These are phyloP conservation scores for Lobophora halterata DNA, from an alignment of 2,888 invertebrate species.

Conservation along the genomic window DNA sequence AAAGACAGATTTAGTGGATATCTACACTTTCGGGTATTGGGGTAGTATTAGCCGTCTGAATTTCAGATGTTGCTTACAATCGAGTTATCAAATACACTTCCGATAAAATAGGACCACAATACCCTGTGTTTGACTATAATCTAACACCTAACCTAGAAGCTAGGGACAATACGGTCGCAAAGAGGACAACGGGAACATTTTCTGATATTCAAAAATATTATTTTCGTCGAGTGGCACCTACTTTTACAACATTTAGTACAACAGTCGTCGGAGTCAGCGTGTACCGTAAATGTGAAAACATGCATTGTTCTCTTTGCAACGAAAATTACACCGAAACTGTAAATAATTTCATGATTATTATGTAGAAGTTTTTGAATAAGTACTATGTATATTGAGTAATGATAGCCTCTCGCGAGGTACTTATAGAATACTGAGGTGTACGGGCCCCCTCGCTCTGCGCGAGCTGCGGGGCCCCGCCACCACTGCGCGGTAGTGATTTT, in stretches of 20 bases:
- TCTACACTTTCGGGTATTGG: conserved; percentile 75
- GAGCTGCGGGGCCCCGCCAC: conserved; percentile 8
- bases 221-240: conserved; percentile 1
- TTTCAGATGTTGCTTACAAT: conserved; percentile 62
- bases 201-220: conserved; percentile 20
- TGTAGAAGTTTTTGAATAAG: conserved; percentile 72
- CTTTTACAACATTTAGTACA: neutral
- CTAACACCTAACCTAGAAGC: conserved; percentile 76
- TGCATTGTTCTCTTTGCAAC: conserved; percentile 72
- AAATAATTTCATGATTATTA: conserved; percentile 66
- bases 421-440: no score
- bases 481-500: no score
- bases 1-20: conserved; percentile 69
- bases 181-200: conserved; percentile 56
- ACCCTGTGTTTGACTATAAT: conserved; percentile 77
- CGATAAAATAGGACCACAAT: conserved; percentile 79
- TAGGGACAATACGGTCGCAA: conserved; percentile 77
- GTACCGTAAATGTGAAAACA: conserved; percentile 28
- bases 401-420: conserved; percentile 64
- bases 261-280: conserved; percentile 2
- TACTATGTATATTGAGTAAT: conserved; percentile 74
- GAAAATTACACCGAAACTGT: conserved; percentile 72
- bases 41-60: conserved; percentile 71
- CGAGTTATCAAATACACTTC: conserved; percentile 65
- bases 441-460: no score